Conservation (phyloP, 2,113 vertebrate species). For the Mesocricetus auratus region DNA sequence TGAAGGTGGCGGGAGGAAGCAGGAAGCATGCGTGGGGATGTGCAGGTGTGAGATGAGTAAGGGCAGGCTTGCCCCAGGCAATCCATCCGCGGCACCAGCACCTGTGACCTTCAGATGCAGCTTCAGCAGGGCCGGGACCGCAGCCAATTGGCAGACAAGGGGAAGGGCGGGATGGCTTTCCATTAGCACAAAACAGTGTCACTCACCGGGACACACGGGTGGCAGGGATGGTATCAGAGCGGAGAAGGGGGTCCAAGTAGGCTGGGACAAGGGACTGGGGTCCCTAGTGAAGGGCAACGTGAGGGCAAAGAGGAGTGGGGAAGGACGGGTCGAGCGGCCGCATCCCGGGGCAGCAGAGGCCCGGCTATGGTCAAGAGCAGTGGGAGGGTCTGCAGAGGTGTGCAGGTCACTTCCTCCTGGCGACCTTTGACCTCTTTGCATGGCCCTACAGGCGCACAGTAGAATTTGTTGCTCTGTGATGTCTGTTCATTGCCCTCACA, state of each 20-base stretch:
- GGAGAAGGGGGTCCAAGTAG: neutral
- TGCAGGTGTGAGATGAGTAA: fast-evolving
- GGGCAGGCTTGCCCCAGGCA: neutral
- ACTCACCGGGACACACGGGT: neutral
- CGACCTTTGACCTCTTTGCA: neutral
- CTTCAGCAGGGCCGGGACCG: neutral
- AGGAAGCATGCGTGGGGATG: neutral
- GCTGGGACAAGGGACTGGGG: neutral
- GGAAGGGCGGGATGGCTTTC: constrained; percentile 13
- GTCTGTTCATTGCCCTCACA: neutral
- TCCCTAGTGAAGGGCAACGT: no score
- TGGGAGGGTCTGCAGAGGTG: neutral
- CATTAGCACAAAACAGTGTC: constrained; percentile 51
- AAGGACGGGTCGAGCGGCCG: neutral
- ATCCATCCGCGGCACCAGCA: fast-evolving
- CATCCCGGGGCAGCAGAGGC: neutral
- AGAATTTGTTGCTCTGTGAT: neutral
- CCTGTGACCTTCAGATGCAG: neutral
- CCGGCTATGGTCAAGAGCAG: neutral
- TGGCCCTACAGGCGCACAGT: fast-evolving
- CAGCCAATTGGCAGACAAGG: neutral
- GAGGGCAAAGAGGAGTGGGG: neutral
- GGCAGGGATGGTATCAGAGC: neutral
- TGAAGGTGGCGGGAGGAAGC: neutral
- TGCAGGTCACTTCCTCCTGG: constrained; percentile 17